phyloP scores from a whole-genome alignment of 1,140 invertebrate genomes.

The Microplitis demolitor region DNA sequence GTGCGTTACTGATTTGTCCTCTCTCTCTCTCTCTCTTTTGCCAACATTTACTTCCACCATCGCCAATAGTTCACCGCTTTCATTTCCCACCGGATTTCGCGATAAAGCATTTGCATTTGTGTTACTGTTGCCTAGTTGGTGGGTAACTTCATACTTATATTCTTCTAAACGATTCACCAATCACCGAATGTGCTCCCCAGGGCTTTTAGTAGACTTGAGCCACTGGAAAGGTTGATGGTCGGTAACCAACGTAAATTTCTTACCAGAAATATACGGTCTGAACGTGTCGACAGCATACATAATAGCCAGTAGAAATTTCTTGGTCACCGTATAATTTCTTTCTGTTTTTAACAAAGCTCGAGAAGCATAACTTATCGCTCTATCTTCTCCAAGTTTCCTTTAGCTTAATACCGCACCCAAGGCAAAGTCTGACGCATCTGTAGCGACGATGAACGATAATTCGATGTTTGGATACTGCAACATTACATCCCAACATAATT shows the following conservation, averaged over 20 bases:
- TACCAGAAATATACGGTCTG: conserved; percentile 51
- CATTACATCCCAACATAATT: too few relatives aligned
- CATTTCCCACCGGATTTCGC: background rate
- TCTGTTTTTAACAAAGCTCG: too few relatives aligned
- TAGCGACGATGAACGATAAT: too few relatives aligned
- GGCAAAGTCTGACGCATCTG: too few relatives aligned
- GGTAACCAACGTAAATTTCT: too few relatives aligned
- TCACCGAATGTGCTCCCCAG: conserved; percentile 47
- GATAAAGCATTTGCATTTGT: conserved; percentile 48
- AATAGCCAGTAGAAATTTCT: conserved; percentile 42
- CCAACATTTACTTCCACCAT: too few relatives aligned
- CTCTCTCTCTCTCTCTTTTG: background rate
- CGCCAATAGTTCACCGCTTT: background rate
- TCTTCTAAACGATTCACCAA: conserved; percentile 58
- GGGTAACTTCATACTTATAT: too few relatives aligned
- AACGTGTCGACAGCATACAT: conserved; percentile 56
- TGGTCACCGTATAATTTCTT: conserved; percentile 31
- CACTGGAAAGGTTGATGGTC: too few relatives aligned
- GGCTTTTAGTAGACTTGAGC: too few relatives aligned
- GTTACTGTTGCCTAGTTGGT: conserved; percentile 48
- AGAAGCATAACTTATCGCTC: conserved; percentile 38
- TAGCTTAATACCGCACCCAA: too few relatives aligned
- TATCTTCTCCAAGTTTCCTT: too few relatives aligned
- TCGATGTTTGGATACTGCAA: too few relatives aligned
- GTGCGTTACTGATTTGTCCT: background rate